Conservation (phyloP, 1,140 invertebrate genomes). For the Micrasema minimum region DNA sequence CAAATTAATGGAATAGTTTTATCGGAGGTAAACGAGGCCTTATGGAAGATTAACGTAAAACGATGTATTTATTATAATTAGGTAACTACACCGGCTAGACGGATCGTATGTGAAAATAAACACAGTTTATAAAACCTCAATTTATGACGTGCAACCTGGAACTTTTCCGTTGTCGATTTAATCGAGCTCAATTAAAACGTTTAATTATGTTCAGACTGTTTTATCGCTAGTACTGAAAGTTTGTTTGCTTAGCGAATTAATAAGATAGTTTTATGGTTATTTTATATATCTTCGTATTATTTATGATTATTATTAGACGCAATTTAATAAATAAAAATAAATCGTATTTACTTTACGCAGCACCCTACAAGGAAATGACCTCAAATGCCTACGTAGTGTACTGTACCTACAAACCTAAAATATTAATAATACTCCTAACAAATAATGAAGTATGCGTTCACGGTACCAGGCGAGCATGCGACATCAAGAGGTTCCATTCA, state of each 20-base stretch:
- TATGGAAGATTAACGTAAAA: constrained; percentile 6
- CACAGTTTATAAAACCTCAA: not conserved
- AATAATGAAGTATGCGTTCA: constrained; percentile 5
- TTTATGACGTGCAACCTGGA: constrained; percentile 18
- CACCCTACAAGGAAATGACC: too few species aligned
- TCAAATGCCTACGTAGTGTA: too few species aligned
- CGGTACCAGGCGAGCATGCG: constrained; percentile 35
- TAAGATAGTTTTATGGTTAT: constrained; percentile 8
- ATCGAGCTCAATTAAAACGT: constrained; percentile 14
- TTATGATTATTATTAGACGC: constrained; percentile 1
- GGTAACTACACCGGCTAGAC: constrained; percentile 13
- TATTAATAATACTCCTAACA: constrained; percentile 17
- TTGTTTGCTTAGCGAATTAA: constrained; percentile 11
- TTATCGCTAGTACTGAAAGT: constrained; percentile 14
- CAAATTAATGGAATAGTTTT: too few species aligned
- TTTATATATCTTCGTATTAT: constrained; percentile 3
- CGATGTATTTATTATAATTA: constrained; percentile 40
- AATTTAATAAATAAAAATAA: too few species aligned
- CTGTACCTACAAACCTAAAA: not conserved
- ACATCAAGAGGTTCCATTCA: constrained; percentile 45
- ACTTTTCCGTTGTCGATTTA: not conserved
- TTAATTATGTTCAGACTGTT: constrained; percentile 16
- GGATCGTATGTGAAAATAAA: not conserved
- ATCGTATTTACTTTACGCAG: too few species aligned
- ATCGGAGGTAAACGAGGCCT: not conserved